Evolutionary conservation across 2,797 vertebrate species (phyloP).

Genomic region (Lacerta agilis): DNA sequence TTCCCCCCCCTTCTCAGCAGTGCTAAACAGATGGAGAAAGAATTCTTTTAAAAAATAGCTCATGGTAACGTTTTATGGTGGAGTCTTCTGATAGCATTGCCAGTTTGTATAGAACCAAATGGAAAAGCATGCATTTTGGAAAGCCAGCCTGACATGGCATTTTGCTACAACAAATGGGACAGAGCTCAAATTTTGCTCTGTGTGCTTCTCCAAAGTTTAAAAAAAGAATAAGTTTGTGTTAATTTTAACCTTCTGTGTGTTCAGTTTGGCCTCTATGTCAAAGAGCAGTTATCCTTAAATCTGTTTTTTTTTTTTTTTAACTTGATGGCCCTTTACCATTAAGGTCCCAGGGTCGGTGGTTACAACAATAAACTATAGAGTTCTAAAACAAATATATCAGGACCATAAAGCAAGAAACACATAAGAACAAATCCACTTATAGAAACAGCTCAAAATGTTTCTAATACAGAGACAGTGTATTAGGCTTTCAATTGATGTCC

Average conservation of each 20-base stretch:
- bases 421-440: no score
- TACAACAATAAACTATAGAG: no score
- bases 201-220: background rate
- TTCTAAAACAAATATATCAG: no score
- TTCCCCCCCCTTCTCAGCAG: no score
- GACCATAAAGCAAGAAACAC: no score
- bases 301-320: no score
- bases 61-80: background rate
- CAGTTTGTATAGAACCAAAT: background rate
- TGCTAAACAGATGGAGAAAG: background rate
- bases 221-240: background rate
- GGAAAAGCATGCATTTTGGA: background rate
- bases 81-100: background rate
- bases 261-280: background rate
- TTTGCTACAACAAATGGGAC: background rate
- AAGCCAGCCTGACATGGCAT: background rate
- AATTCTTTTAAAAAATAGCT: no score
- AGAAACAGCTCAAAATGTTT: no score
- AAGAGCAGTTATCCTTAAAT: background rate
- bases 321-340: no score
- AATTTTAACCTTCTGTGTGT: background rate
- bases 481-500: background rate
- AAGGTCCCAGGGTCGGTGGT: no score
- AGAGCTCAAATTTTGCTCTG: background rate
- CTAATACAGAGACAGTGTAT: no score